Evolutionary conservation across 2,888 invertebrate genomes (phyloP).

Genomic region (Phlogophora meticulosa): DNA sequence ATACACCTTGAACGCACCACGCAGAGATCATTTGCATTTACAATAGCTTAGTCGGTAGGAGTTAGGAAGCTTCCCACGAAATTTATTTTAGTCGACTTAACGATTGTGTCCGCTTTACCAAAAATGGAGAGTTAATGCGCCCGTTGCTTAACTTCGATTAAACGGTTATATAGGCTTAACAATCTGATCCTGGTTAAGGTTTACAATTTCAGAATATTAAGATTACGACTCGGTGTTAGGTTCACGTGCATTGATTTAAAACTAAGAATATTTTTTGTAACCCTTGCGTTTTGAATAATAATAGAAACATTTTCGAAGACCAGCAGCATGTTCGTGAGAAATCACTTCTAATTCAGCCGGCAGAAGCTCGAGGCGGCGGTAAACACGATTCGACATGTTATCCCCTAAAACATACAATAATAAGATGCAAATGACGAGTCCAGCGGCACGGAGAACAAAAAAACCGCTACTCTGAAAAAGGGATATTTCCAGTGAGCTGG

Average conservation of each 20-base stretch:
- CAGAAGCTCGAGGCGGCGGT: slow-evolving; percentile 76
- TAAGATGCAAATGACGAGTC: slow-evolving; percentile 87
- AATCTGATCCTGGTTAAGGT: slow-evolving; percentile 71
- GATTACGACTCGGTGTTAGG: slow-evolving; percentile 47
- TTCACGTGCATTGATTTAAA: slow-evolving; percentile 66
- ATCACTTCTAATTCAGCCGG: slow-evolving; percentile 82
- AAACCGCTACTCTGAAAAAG: slow-evolving; percentile 79
- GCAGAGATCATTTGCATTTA: slow-evolving; percentile 77
- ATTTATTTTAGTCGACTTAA: slow-evolving; percentile 88
- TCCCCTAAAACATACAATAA: slow-evolving; percentile 85
- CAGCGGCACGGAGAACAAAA: slow-evolving; percentile 80
- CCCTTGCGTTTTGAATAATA: slow-evolving; percentile 75
- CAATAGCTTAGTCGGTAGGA: slow-evolving; percentile 72
- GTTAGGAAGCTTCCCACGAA: slow-evolving; percentile 86
- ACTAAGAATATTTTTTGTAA: slow-evolving; percentile 69
- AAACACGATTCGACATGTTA: slow-evolving; percentile 85
- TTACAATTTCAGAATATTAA: slow-evolving; percentile 69
- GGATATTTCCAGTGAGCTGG: slow-evolving; percentile 81
- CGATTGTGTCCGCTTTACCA: slow-evolving; percentile 83
- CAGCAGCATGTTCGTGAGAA: slow-evolving; percentile 76
- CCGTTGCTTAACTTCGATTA: slow-evolving; percentile 81
- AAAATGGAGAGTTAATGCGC: slow-evolving; percentile 84
- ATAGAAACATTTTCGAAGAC: slow-evolving; percentile 61
- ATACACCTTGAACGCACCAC: slow-evolving; percentile 78
- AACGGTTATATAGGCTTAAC: slow-evolving; percentile 77